Evolutionary conservation across 1,140 invertebrate species (phyloP).

Genomic region (Melitaea cinxia): DNA sequence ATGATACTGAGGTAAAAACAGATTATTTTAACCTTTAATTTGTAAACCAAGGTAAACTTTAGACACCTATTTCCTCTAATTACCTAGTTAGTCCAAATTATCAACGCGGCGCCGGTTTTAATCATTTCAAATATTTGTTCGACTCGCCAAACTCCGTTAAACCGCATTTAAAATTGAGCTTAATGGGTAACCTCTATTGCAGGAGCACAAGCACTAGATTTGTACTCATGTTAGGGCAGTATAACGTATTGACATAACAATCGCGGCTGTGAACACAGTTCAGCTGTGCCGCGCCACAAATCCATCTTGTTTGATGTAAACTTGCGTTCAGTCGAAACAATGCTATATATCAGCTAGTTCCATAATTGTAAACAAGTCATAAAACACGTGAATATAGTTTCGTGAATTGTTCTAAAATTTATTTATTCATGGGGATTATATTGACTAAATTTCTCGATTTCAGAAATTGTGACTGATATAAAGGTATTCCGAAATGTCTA

Average conservation of each 20-base stretch:
- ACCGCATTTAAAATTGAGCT: not conserved
- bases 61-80: constrained; percentile 10
- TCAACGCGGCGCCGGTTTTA: constrained; percentile 21
- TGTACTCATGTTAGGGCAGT: not conserved
- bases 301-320: constrained; percentile 18
- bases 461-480: no score
- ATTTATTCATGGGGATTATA: not conserved
- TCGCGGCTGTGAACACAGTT: constrained; percentile 17
- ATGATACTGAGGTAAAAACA: not conserved
- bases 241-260: constrained; percentile 22
- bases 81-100: constrained; percentile 18
- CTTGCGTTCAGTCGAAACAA: constrained; percentile 19
- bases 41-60: constrained; percentile 8
- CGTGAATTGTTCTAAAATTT: not conserved
- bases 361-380: constrained; percentile 7
- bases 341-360: constrained; percentile 12
- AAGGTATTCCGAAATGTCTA: no score
- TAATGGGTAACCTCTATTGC: not conserved
- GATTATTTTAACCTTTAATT: not conserved
- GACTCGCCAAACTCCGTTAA: constrained; percentile 14
- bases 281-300: constrained; percentile 13
- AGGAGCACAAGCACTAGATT: not conserved
- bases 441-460: no score
- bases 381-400: not conserved
- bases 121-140: constrained; percentile 25